These are phyloP conservation scores for Belonocnema kinseyi DNA, from an alignment of 1,140 invertebrate species.

Conservation along the genomic window DNA sequence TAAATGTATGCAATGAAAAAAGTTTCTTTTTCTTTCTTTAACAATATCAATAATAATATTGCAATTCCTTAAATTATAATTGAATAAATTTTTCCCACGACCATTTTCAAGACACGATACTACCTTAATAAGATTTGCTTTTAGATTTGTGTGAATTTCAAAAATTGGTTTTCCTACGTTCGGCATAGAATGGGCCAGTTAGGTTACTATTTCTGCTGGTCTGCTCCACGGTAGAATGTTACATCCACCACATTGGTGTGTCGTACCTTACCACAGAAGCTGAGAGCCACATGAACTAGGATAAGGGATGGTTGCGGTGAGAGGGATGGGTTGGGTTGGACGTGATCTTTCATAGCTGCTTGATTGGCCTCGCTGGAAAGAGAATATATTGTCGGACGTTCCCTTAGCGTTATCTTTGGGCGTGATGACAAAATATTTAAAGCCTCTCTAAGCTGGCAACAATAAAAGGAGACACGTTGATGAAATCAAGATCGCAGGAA, in stretches of 20 bases:
- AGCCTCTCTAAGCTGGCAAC: slow-evolving; percentile 62
- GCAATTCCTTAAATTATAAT: too few species aligned
- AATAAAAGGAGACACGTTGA: slow-evolving; percentile 73
- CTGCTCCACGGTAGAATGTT: neutral
- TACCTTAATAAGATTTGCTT: slow-evolving; percentile 41
- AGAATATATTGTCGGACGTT: slow-evolving; percentile 57
- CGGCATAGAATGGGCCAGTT: neutral
- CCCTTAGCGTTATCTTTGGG: neutral
- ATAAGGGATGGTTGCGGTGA: slow-evolving; percentile 50
- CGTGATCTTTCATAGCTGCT: slow-evolving; percentile 75
- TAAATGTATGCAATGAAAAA: too few species aligned
- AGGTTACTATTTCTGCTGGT: slow-evolving; percentile 23
- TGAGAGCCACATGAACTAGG: slow-evolving; percentile 19
- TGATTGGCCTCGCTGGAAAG: slow-evolving; percentile 65
- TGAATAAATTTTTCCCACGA: too few species aligned
- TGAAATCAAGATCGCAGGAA: slow-evolving; percentile 72
- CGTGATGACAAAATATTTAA: slow-evolving; percentile 71
- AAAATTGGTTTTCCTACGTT: neutral
- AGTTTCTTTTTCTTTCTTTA: too few species aligned
- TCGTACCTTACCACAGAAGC: slow-evolving; percentile 32
- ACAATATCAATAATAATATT: too few species aligned
- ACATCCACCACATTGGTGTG: neutral
- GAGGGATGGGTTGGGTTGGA: slow-evolving; percentile 61
- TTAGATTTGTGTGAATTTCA: too few species aligned
- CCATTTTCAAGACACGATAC: neutral